A percentile compares a stretch with the other conserved stretches of the same genome.
These are phyloP conservation scores for Phyllopteryx taeniolatus DNA, from an alignment of 2,113 vertebrate species.

Conservation along the genomic window DNA sequence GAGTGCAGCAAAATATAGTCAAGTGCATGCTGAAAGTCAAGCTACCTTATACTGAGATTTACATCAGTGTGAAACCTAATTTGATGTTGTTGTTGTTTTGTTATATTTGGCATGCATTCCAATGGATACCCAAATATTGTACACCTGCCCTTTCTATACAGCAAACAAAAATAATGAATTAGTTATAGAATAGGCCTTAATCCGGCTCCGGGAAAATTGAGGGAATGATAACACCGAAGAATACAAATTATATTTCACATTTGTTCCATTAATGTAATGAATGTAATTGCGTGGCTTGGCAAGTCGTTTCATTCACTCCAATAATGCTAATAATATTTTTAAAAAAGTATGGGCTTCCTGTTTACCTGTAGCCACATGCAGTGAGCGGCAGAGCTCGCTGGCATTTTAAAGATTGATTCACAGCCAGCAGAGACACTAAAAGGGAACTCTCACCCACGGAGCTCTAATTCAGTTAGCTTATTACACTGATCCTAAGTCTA, in stretches of 20 bases:
- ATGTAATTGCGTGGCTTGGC: background rate
- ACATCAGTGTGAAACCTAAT: background rate
- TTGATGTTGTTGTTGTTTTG: no score
- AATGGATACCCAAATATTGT: background rate
- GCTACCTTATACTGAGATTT: background rate
- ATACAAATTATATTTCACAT: background rate
- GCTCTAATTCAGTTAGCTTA: background rate
- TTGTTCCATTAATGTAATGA: background rate
- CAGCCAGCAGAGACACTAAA: background rate
- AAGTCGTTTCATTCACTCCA: background rate
- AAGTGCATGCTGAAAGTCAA: no score
- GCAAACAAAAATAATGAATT: background rate
- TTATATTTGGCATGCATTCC: background rate
- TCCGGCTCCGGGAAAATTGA: no score
- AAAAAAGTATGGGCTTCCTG: background rate
- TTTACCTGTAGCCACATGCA: background rate
- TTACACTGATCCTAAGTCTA: conserved; percentile 5
- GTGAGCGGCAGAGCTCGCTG: background rate
- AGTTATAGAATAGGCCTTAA: no score
- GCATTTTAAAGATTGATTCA: conserved; percentile 14
- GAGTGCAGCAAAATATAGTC: background rate
- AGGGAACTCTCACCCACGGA: background rate
- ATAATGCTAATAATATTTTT: background rate
- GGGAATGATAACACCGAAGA: background rate
- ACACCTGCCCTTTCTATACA: background rate